These are phyloP conservation scores for Melinopterus prodromus DNA, from an alignment of 2,888 invertebrate species.

Conservation along the genomic window DNA sequence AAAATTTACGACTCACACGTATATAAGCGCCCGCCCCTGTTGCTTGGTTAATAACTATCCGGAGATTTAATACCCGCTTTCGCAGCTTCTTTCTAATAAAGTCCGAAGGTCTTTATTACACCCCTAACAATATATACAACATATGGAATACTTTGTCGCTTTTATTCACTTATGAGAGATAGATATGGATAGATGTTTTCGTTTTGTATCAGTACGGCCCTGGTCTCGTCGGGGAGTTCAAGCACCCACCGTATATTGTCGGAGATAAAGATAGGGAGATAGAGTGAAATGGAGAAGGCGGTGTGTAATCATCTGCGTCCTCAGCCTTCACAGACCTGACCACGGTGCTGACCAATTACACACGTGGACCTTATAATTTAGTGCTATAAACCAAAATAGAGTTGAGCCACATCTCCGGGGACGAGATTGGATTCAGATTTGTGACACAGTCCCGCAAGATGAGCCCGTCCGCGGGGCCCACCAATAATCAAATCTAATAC, in stretches of 20 bases:
- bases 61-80: too few species aligned
- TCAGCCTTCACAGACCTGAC: neutral
- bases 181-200: slow-evolving; percentile 10
- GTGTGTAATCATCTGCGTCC: neutral
- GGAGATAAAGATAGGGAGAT: neutral
- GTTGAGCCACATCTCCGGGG: slow-evolving; percentile 39
- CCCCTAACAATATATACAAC: neutral
- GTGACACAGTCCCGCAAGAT: slow-evolving; percentile 24
- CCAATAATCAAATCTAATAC: neutral
- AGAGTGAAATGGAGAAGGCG: neutral
- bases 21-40: slow-evolving; percentile 22
- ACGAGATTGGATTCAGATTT: slow-evolving; percentile 36
- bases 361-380: slow-evolving; percentile 59
- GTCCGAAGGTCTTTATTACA: slow-evolving; percentile 26
- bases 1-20: slow-evolving; percentile 47
- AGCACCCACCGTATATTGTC: neutral
- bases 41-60: neutral
- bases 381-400: slow-evolving; percentile 60
- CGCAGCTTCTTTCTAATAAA: neutral
- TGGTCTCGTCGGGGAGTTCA: neutral
- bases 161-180: neutral
- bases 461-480: neutral
- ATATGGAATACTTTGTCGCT: neutral
- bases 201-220: slow-evolving; percentile 6
- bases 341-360: slow-evolving; percentile 55